Evolutionary conservation across 53 echinoderm and acorn worm species (phyloP).

Genomic region (Crossaster papposus): DNA sequence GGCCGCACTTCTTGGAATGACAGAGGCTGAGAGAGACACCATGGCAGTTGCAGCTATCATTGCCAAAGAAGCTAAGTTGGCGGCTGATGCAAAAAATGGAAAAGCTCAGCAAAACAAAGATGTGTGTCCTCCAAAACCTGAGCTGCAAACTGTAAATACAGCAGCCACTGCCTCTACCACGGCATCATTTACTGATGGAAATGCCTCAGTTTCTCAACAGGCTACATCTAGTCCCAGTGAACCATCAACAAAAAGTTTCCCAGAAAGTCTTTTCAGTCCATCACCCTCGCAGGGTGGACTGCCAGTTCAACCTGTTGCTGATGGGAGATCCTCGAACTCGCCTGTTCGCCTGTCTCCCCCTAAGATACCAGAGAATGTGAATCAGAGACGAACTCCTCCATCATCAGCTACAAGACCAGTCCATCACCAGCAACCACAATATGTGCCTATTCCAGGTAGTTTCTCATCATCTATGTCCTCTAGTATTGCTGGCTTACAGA

Average conservation of each 20-base stretch:
- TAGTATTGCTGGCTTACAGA: conserved; percentile 43
- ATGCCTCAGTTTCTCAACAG: background rate
- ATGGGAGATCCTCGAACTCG: conserved; percentile 40
- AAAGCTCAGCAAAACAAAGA: conserved; percentile 23
- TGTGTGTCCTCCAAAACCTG: conserved; percentile 1
- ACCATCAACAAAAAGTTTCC: background rate
- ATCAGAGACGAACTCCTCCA: conserved; percentile 35
- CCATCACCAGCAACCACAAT: conserved; percentile 30
- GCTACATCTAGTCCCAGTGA: conserved; percentile 3
- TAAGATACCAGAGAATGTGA: conserved; percentile 39
- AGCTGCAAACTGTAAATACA: conserved; percentile 15
- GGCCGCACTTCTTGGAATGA: conserved; percentile 85
- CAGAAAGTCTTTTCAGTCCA: conserved; percentile 9
- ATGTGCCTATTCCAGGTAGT: conserved; percentile 38
- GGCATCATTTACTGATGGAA: background rate
- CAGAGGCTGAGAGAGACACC: conserved; percentile 90
- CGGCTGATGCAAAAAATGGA: conserved; percentile 61
- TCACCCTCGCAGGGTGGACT: background rate
- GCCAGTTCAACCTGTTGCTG: background rate
- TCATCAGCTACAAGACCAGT: conserved; percentile 4
- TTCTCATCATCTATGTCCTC: conserved; percentile 42
- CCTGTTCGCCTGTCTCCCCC: conserved; percentile 50
- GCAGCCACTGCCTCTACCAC: conserved; percentile 5
- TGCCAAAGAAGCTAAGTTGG: conserved; percentile 80
- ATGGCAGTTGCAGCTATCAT: conserved; percentile 90